Evolutionary conservation across 2,797 vertebrate species (phyloP).

Genomic region (Epinephelus awoara): DNA sequence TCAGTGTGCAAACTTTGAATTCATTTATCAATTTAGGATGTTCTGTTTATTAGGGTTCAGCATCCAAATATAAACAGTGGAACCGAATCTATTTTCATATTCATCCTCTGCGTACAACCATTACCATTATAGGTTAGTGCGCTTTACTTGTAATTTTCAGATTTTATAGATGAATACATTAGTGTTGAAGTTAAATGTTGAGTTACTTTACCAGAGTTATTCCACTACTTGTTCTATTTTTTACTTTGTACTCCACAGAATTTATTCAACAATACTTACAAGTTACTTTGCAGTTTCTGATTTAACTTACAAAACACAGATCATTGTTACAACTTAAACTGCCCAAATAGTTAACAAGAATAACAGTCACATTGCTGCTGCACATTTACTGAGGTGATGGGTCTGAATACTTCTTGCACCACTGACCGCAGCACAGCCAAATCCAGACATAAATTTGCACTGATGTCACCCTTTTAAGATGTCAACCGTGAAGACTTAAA

Average conservation of each 20-base stretch:
- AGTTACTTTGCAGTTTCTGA: not conserved
- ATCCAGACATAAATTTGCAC: constrained; percentile 40
- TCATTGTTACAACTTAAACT: not conserved
- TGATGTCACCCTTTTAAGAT: constrained; percentile 43
- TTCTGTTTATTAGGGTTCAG: not conserved
- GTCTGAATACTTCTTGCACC: not conserved
- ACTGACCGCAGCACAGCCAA: not conserved
- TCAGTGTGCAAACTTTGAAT: too few relatives aligned
- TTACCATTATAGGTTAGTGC: not conserved
- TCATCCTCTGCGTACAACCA: too few relatives aligned
- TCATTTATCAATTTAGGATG: not conserved
- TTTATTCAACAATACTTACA: not conserved
- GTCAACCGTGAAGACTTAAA: constrained; percentile 34
- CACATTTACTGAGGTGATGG: not conserved
- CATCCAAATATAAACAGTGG: too few relatives aligned
- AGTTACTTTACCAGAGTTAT: too few relatives aligned
- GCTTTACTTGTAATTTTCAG: not conserved
- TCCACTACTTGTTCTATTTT: not conserved
- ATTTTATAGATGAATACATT: too few relatives aligned
- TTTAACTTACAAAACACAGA: not conserved
- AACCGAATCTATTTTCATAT: too few relatives aligned
- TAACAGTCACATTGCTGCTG: too few relatives aligned
- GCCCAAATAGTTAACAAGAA: not conserved
- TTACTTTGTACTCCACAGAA: not conserved
- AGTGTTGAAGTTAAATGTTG: not conserved